A percentile compares a stretch with the other conserved stretches of the same genome.
These are phyloP conservation scores for Tragelaphus scriptus DNA, from an alignment of 2,113 vertebrate genomes.

Conservation along the genomic window DNA sequence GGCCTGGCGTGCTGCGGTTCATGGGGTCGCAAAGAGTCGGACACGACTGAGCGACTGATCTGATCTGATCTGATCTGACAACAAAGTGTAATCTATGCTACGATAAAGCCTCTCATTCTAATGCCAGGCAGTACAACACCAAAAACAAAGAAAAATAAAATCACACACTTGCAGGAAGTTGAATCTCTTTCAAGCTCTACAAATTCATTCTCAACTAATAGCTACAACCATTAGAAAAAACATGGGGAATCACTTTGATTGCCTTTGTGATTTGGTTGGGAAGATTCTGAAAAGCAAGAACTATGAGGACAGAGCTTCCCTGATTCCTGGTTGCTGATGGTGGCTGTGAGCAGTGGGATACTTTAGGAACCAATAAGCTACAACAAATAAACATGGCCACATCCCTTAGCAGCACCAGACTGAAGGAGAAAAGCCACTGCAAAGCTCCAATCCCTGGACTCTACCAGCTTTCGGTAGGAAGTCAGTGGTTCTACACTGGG, in stretches of 20 bases:
- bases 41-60: too few relatives aligned
- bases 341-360: background rate
- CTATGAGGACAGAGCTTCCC: background rate
- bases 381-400: background rate
- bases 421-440: background rate
- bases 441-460: background rate
- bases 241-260: background rate
- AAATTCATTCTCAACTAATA: background rate
- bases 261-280: background rate
- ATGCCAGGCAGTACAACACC: background rate
- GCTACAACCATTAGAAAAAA: background rate
- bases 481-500: background rate
- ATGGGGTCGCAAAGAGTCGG: too few relatives aligned
- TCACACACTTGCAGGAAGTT: background rate
- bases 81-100: background rate
- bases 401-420: background rate
- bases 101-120: background rate
- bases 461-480: background rate
- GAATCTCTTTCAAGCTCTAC: background rate
- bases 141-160: background rate
- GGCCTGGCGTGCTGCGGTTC: too few relatives aligned
- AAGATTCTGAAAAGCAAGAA: background rate
- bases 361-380: background rate
- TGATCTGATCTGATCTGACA: too few relatives aligned
- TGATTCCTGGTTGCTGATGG: background rate